Percentiles rank a stretch among this genome's conserved stretches.
Conservation (phyloP, 2,888 invertebrate genomes). For the Nematopogon swammerdamellus region DNA sequence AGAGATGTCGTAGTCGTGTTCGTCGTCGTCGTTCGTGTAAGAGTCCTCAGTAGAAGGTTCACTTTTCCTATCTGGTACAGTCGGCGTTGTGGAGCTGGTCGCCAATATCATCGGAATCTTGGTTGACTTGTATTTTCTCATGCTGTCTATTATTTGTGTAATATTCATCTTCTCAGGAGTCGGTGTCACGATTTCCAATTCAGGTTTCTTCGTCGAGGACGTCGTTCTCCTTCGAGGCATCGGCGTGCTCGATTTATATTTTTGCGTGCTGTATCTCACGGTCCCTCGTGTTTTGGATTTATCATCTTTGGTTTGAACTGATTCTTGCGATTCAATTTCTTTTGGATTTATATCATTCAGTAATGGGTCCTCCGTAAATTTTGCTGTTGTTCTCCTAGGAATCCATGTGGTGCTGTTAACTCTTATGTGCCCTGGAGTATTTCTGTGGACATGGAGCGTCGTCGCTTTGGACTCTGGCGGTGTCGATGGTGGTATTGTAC, state of each 20-base stretch:
- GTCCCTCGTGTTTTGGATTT: constrained; percentile 48
- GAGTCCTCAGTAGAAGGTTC: constrained; percentile 24
- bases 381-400: constrained; percentile 10
- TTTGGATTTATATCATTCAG: constrained; percentile 41
- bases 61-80: constrained; percentile 18
- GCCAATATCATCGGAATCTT: constrained; percentile 26
- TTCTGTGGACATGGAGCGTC: constrained; percentile 25
- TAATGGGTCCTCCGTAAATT: constrained; percentile 19
- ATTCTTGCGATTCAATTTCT: constrained; percentile 38
- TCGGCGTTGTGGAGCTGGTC: constrained; percentile 22
- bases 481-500: constrained; percentile 27
- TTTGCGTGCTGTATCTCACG: constrained; percentile 26
- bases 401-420: constrained; percentile 23
- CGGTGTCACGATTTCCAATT: constrained; percentile 37
- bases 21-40: constrained; percentile 17
- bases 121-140: constrained; percentile 34
- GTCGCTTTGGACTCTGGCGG: constrained; percentile 18
- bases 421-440: constrained; percentile 19
- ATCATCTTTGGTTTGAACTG: constrained; percentile 38
- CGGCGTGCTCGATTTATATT: constrained; percentile 25
- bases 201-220: constrained; percentile 13
- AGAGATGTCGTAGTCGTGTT: constrained; percentile 11
- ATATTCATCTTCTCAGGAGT: constrained; percentile 39
- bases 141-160: constrained; percentile 36
- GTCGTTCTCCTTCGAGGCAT: constrained; percentile 21